Evolutionary conservation across 2,888 invertebrate species (phyloP), one percentile per base, ranked within the genome.

Genomic region (Beris chalybata): DNA sequence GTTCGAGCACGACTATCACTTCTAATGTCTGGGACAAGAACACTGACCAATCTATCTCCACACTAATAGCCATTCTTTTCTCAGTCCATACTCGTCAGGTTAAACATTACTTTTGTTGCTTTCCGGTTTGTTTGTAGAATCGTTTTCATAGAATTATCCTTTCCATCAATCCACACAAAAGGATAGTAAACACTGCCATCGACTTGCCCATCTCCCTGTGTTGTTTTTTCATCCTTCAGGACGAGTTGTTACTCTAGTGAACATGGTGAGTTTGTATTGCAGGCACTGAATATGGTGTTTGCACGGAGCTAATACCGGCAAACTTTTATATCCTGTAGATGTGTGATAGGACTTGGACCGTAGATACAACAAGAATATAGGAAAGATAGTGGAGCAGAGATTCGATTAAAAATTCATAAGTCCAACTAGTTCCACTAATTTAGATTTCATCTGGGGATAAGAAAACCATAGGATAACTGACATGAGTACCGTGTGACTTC

Each of bases 361-460:
- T 22, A 22, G 22, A 22, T 22, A 22, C 22, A 22, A 22, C 22
- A 22, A 22, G 22, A 22, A 22, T 22, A 38, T 5, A 38, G 38
- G 38, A 38, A 38, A 38, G 38, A 38, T 38, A 38, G 38, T 38
- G 2, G 38, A 38, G 38, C 7, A 38, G 38, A 38, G 38, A 38
- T 38, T 38, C 38, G 59, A 32, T 59, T 61, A 52, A 61, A 61
- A 61, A 61, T 61, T 50, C 61, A 61, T 43, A 61, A 61, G 61
- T 61, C 43, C 61, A 61, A 61, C 61, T 61, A 22, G 30, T 61
- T 50, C 38, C 15, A 52, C 61, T 61, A 61, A 61, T 61, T 61
- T 61, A 61, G 61, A 52, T 61, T 61, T 50, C 52, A 61, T 48
- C 31, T 31, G 15, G n/a, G 61, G 61, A 61, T 61, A 61, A 61